Evolutionary conservation across 2,113 vertebrate genomes (phyloP), one percentile per base, ranked within the genome.

Genomic region (Neogobius melanostomus): DNA sequence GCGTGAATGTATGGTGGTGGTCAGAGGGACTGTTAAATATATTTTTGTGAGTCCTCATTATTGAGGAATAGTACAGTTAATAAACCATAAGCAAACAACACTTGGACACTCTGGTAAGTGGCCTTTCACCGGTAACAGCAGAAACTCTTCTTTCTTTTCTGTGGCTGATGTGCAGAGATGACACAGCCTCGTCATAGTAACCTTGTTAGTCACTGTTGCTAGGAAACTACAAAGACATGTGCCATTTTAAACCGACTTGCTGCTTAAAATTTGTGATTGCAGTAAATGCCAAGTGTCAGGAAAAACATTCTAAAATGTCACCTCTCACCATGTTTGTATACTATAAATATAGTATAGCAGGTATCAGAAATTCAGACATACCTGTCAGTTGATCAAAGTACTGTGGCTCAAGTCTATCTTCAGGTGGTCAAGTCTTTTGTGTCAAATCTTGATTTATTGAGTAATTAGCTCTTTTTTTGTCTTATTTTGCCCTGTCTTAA

Each of bases 171-270:
- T 68, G 48, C 9, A 43, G 15, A 59, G 45, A 73, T 7, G 14
- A 36, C 66, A 67, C 54, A 53, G 47, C 14, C 51, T 65, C 64
- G 54, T 67, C 68, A 72, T 63, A 17, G 14, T 63, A 62, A 77
- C 73, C 63, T 54, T 77, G 62, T 51, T 15, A 59, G 54, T 69
- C 68, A 74, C 46, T 50, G 84, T 82, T 83, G 81, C 84, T 66
- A 73, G 64, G 85, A 62, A 85, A 85, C 81, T 70, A 59, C 61
- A 52, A 57, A 59, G 67, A 73, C 64, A 14, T 17, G 53, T 72
- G 16, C 14, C 1, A 5, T 43, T 54, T 16, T 69, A 75, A 64
- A 48, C 15, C 62, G 65, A 1, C 10, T n/a, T 65, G 69, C 14
- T 10, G 48, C 44, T 53, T 8, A 15, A 52, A 65, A 78, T 59